Base-by-base conservation (phyloP, 2,113 vertebrate species). In the Nerophis ophidion region DNA sequence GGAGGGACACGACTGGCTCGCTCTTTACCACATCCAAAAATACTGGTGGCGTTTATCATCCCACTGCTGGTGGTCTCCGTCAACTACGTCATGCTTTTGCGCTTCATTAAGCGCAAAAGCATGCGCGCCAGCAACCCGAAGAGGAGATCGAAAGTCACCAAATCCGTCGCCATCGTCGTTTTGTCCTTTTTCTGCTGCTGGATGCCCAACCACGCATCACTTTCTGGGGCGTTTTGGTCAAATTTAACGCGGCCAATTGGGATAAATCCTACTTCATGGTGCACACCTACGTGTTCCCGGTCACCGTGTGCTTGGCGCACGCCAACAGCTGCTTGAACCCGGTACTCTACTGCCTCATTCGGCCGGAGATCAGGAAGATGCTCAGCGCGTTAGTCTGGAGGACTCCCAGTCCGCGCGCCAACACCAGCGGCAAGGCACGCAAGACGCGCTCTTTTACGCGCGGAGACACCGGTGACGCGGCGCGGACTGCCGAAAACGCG, bases 291-390 rank as follows among this genome's bases (percentile, higher is more conserved):
- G 84, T 91, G 38, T 92, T 91, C 72, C 91, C 91, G 0, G 72
- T 92, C 33, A 91, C 90, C 0, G 87, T 92, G 40, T 92, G 90
- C 61, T 64, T 92, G 36, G 91, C 91, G 15, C 90, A 92, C 65
- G 77, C 87, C 0, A 91, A 92, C 77, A 92, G 91, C 79, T 92
- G 91, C 50, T 53, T 92, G 59, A 92, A 92, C 69, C 91, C 91
- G 8, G 79, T 91, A 9, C 75, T 92, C 0, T 92, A 92, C 60
- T 92, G 90, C 50, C 80, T 92, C 38, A 89, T 90, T 82, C 80
- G 91, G 36, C 82, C 86, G 1, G 90, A 92, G 79, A 91, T 91
- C 72, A 79, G 91, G 42, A 87, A 90, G 68, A 84, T 84, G 79
- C 70, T 92, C 8, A 81, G 77, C 47, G 63, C 76, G 11, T 62